Evolutionary conservation across 2,888 invertebrate species (phyloP).

Genomic region (Ochropleura plecta): DNA sequence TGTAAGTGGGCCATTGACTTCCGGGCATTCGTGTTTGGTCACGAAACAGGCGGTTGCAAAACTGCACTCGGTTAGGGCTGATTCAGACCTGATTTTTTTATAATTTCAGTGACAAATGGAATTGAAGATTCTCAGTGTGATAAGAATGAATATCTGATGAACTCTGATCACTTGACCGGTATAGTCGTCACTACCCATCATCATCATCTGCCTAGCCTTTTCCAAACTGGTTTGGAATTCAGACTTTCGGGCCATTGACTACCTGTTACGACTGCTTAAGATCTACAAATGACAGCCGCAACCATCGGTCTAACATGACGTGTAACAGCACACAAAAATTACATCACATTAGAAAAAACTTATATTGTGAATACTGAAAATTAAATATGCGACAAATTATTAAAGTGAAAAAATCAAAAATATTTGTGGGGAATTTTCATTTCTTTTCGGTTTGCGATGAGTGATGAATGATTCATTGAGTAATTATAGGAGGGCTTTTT

Average conservation of each 20-base stretch:
- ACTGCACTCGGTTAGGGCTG: slow-evolving; percentile 64
- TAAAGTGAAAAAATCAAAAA: neutral
- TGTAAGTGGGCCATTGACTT: slow-evolving; percentile 82
- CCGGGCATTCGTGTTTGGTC: slow-evolving; percentile 86
- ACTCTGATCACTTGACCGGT: neutral
- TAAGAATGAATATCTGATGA: neutral
- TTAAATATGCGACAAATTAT: neutral
- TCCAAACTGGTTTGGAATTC: no score
- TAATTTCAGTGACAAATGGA: neutral
- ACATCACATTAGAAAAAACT: neutral
- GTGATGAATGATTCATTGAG: neutral
- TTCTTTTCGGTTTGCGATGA: neutral
- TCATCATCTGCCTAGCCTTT: neutral
- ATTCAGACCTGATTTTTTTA: neutral
- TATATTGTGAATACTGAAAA: neutral
- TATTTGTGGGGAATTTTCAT: neutral
- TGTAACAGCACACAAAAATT: neutral
- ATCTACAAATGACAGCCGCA: no score
- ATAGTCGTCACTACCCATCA: neutral
- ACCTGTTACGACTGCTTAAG: no score
- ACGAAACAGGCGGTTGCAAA: slow-evolving; percentile 82
- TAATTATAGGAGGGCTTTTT: neutral
- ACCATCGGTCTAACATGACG: no score
- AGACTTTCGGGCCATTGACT: no score
- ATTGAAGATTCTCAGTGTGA: neutral